These are phyloP conservation scores for Rhinichthys klamathensis DNA, from an alignment of 2,113 vertebrate genomes.

Conservation along the genomic window DNA sequence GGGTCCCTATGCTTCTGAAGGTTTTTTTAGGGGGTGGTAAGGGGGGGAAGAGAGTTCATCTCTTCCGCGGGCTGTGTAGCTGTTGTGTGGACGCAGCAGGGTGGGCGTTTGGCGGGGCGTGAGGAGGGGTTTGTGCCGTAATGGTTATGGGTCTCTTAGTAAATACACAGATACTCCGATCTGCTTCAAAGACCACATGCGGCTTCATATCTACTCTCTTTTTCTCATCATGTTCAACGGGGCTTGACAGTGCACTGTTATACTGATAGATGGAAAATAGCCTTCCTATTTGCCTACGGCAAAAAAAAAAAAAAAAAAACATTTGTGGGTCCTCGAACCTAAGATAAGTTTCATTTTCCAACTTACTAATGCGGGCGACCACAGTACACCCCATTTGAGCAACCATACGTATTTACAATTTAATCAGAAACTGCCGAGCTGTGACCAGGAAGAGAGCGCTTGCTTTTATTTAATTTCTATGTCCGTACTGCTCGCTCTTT, in stretches of 20 bases:
- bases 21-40: slow-evolving; percentile 42
- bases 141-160: slow-evolving; percentile 1
- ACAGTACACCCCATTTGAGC: slow-evolving; percentile 67
- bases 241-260: slow-evolving; percentile 34
- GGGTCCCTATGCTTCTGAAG: slow-evolving; percentile 71
- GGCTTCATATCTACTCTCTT: slow-evolving; percentile 35
- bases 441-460: slow-evolving; percentile 55
- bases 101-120: slow-evolving; percentile 54
- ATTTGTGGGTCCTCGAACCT: slow-evolving; percentile 40
- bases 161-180: slow-evolving; percentile 34
- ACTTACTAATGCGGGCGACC: slow-evolving; percentile 64
- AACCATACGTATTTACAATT: slow-evolving; percentile 67
- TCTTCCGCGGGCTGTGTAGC: slow-evolving; percentile 68
- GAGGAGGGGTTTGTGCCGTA: slow-evolving; percentile 4
- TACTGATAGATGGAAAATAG: slow-evolving; percentile 35
- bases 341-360: slow-evolving; percentile 58
- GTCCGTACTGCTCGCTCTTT: background rate
- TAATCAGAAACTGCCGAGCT: slow-evolving; percentile 64
- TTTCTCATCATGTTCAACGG: slow-evolving; percentile 46
- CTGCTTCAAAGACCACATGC: slow-evolving; percentile 40
- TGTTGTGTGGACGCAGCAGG: slow-evolving; percentile 67
- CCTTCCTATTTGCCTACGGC: background rate
- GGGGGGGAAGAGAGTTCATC: slow-evolving; percentile 58
- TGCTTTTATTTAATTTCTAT: slow-evolving; percentile 26
- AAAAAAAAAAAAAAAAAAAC: background rate